Percentiles rank a stretch among this genome's conserved stretches.
Evolutionary conservation across 2,888 invertebrate species (phyloP).

Genomic region (Agriopis leucophaearia): DNA sequence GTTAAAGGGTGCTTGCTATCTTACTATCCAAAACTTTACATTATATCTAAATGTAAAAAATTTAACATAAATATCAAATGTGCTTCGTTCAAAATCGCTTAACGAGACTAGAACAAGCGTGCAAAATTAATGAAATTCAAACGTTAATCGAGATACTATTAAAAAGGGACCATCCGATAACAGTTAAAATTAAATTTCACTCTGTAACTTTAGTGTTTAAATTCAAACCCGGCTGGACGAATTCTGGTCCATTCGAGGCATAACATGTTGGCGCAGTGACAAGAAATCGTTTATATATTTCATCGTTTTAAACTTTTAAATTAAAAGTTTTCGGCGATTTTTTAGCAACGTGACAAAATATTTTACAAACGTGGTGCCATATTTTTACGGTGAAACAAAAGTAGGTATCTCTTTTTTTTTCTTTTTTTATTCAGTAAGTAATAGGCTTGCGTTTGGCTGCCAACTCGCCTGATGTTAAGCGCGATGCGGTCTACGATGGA

Average conservation of each 20-base stretch:
- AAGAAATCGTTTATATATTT: constrained; percentile 53
- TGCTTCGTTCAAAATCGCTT: constrained; percentile 9
- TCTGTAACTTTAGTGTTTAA: constrained; percentile 39
- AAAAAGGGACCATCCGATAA: constrained; percentile 34
- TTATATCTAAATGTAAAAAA: too few species aligned
- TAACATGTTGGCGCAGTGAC: constrained; percentile 55
- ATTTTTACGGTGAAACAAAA: constrained; percentile 14
- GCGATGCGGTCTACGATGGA: too few species aligned
- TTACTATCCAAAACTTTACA: too few species aligned
- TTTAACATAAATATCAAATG: neutral
- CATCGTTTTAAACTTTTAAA: constrained; percentile 44
- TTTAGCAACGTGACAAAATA: constrained; percentile 33
- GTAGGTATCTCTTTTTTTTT: neutral
- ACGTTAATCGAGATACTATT: constrained; percentile 39
- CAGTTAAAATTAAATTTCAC: constrained; percentile 42
- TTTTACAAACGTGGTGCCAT: constrained; percentile 29
- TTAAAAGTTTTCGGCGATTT: constrained; percentile 40
- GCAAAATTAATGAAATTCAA: constrained; percentile 28
- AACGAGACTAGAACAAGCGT: constrained; percentile 15
- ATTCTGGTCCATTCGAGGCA: constrained; percentile 39
- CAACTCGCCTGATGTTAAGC: too few species aligned
- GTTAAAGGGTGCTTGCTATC: too few species aligned
- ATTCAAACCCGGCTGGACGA: constrained; percentile 46
- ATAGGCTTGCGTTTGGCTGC: too few species aligned
- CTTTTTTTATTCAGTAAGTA: too few species aligned